Percentiles rank a stretch among this genome's conserved stretches.
These are phyloP conservation scores for Venusia cambrica DNA, from an alignment of 2,888 invertebrate genomes.

Conservation along the genomic window DNA sequence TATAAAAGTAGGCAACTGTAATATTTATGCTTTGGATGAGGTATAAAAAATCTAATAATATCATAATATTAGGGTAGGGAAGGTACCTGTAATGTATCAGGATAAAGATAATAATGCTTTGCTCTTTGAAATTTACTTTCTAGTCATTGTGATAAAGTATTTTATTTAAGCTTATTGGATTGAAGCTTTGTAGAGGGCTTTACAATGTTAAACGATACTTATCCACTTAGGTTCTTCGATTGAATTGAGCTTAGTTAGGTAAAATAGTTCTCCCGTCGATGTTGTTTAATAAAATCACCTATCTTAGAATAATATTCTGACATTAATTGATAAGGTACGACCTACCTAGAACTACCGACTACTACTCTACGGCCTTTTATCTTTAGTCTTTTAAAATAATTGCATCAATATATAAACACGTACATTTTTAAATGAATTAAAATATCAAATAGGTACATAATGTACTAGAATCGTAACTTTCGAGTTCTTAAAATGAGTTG, in stretches of 20 bases:
- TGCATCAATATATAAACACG: too few species aligned
- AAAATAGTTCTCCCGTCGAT: constrained; percentile 8
- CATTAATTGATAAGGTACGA: too few species aligned
- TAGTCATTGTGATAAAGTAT: constrained; percentile 33
- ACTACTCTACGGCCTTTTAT: too few species aligned
- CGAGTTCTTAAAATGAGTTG: too few species aligned
- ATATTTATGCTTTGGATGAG: constrained; percentile 42
- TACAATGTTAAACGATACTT: not conserved
- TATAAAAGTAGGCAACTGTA: constrained; percentile 38
- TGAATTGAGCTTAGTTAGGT: constrained; percentile 10
- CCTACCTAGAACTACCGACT: too few species aligned
- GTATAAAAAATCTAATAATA: constrained; percentile 42
- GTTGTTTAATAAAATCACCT: too few species aligned
- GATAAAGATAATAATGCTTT: constrained; percentile 22
- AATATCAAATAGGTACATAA: too few species aligned
- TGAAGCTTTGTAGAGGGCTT: constrained; percentile 5
- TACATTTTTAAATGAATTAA: too few species aligned
- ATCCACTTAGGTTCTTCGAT: not conserved
- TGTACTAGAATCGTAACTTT: too few species aligned
- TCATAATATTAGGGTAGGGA: too few species aligned
- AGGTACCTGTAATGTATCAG: constrained; percentile 23
- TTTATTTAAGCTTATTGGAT: constrained; percentile 14
- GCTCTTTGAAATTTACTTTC: constrained; percentile 22
- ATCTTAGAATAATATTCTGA: too few species aligned
- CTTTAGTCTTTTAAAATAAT: too few species aligned